Evolutionary conservation across 2,888 invertebrate genomes (phyloP).

Genomic region (Melanchra persicariae): DNA sequence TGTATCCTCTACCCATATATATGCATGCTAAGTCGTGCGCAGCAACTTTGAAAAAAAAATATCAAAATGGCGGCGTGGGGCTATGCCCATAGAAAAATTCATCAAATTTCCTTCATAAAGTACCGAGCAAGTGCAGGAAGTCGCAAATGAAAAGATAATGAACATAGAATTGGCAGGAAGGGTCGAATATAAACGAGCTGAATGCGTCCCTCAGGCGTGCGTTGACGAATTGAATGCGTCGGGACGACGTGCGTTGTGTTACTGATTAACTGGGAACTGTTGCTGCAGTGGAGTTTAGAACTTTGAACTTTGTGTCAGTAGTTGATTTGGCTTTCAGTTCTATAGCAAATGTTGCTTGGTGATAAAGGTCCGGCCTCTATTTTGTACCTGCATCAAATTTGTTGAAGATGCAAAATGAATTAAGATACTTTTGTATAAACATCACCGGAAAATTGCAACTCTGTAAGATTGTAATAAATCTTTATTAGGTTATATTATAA

Average conservation of each 20-base stretch:
- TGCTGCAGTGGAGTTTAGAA: conserved; percentile 21
- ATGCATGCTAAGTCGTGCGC: too few relatives aligned
- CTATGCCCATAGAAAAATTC: too few relatives aligned
- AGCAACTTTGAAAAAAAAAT: too few relatives aligned
- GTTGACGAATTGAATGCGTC: conserved; percentile 30
- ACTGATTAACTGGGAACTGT: conserved; percentile 8
- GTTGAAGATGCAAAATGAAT: too few relatives aligned
- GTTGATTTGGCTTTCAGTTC: neutral
- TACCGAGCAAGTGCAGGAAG: neutral
- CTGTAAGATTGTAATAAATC: too few relatives aligned
- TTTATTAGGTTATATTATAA: too few relatives aligned
- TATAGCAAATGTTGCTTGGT: too few relatives aligned
- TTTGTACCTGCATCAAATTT: neutral
- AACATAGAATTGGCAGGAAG: conserved; percentile 25
- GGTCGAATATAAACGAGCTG: conserved; percentile 38
- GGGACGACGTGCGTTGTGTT: conserved; percentile 14
- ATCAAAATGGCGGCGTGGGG: too few relatives aligned
- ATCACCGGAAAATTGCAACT: too few relatives aligned
- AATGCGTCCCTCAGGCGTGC: conserved; percentile 36
- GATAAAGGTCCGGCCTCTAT: neutral
- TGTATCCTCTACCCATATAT: too few relatives aligned
- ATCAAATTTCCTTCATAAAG: conserved; percentile 1
- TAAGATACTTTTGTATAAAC: too few relatives aligned
- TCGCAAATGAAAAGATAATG: conserved; percentile 46
- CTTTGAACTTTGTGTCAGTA: neutral